Conservation (phyloP, 2,113 vertebrate species). For the Proterorhinus semilunaris region DNA sequence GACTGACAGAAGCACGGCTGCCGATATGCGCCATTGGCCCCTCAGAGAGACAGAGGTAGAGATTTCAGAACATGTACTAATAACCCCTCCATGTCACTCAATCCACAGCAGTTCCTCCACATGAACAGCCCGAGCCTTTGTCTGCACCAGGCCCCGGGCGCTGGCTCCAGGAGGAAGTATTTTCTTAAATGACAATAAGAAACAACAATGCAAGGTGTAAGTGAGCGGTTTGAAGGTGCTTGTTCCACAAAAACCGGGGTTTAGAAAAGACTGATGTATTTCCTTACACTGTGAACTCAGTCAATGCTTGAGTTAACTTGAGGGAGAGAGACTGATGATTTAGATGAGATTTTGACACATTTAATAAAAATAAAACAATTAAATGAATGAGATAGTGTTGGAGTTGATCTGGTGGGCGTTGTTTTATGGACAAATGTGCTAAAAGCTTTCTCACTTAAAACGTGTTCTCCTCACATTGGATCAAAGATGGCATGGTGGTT, state of each 20-base stretch:
- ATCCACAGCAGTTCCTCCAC: constrained; percentile 48
- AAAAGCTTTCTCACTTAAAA: too few relatives aligned
- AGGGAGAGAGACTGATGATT: too few relatives aligned
- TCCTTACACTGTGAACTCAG: constrained; percentile 25
- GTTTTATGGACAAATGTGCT: too few relatives aligned
- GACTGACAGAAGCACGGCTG: too few relatives aligned
- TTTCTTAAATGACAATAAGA: constrained; percentile 75
- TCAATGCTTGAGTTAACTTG: background rate
- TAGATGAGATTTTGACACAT: background rate
- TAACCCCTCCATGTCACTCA: constrained; percentile 66
- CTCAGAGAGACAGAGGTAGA: constrained; percentile 3
- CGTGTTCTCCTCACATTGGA: too few relatives aligned
- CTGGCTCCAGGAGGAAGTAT: constrained; percentile 60
- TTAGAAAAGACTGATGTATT: constrained; percentile 38
- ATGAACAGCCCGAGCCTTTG: constrained; percentile 57
- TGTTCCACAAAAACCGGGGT: constrained; percentile 55
- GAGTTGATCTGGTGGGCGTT: background rate
- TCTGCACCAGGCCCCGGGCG: constrained; percentile 41
- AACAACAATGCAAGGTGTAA: constrained; percentile 63
- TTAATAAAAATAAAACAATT: background rate
- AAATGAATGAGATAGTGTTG: background rate
- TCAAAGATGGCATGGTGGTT: too few relatives aligned
- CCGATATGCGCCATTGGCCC: too few relatives aligned
- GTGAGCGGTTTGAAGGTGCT: constrained; percentile 65
- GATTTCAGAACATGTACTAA: constrained; percentile 65